A percentile compares a stretch with the other conserved stretches of the same genome.
Evolutionary conservation across 2,113 vertebrate genomes (phyloP).

Genomic region (Psittacara wagleri): DNA sequence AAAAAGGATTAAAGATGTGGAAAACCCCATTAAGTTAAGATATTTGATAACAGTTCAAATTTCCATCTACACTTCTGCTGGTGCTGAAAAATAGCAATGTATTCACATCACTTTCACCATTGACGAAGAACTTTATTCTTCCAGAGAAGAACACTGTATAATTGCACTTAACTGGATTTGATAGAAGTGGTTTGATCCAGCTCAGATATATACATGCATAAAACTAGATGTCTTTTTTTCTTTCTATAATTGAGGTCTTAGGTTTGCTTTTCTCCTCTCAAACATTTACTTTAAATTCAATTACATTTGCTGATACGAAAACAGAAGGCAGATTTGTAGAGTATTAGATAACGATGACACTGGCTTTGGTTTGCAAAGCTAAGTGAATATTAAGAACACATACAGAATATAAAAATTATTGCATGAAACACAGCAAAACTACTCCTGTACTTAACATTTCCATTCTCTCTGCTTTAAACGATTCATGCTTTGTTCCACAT

Average conservation of each 20-base stretch:
- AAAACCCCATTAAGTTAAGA: background rate
- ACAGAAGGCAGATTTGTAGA: background rate
- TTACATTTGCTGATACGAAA: background rate
- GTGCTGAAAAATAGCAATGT: background rate
- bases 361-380: background rate
- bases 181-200: background rate
- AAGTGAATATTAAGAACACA: background rate
- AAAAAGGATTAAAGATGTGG: background rate
- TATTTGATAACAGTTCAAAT: background rate
- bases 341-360: background rate
- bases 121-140: background rate
- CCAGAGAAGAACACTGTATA: background rate
- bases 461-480: background rate
- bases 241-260: background rate
- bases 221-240: background rate
- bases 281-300: constrained; percentile 45
- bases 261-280: constrained; percentile 18
- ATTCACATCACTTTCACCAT: background rate
- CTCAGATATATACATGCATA: background rate
- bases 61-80: background rate
- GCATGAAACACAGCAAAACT: background rate
- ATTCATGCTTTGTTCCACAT: background rate
- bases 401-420: background rate
- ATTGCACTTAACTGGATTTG: background rate
- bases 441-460: background rate